Evolutionary conservation across 2,113 vertebrate genomes (phyloP).

Genomic region (Thunnus thynnus): DNA sequence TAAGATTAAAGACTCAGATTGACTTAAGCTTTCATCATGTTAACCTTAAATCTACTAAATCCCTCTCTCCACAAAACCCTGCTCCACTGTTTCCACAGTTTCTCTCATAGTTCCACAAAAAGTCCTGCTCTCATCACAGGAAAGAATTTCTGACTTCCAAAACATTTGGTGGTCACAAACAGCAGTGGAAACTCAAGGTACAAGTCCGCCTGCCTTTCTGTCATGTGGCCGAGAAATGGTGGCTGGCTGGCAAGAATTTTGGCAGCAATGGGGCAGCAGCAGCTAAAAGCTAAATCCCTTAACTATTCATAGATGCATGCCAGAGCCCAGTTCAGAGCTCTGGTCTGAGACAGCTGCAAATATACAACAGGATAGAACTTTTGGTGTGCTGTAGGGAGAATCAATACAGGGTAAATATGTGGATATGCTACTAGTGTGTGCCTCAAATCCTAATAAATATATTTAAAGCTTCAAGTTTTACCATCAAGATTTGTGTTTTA

Average conservation of each 20-base stretch:
- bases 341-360: constrained; percentile 45
- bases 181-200: constrained; percentile 35
- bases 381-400: background rate
- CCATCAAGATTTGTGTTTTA: background rate
- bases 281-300: constrained; percentile 57
- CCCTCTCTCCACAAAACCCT: background rate
- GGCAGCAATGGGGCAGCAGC: constrained; percentile 34
- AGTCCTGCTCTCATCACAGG: constrained; percentile 22
- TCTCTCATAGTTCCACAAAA: background rate
- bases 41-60: constrained; percentile 26
- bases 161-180: constrained; percentile 43
- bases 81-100: background rate
- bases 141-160: constrained; percentile 28
- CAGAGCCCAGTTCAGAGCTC: constrained; percentile 23
- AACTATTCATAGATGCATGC: constrained; percentile 68
- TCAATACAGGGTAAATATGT: constrained; percentile 8
- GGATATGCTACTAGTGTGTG: background rate
- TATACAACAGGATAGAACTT: constrained; percentile 11
- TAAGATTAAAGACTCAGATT: background rate
- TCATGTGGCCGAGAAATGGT: constrained; percentile 21
- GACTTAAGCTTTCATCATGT: constrained; percentile 33
- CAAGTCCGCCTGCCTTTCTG: constrained; percentile 25
- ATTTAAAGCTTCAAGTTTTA: background rate
- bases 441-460: too few relatives aligned
- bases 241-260: constrained; percentile 8